These are phyloP conservation scores for Amaurobius ferox DNA, from an alignment of 2,888 invertebrate genomes.

Conservation along the genomic window DNA sequence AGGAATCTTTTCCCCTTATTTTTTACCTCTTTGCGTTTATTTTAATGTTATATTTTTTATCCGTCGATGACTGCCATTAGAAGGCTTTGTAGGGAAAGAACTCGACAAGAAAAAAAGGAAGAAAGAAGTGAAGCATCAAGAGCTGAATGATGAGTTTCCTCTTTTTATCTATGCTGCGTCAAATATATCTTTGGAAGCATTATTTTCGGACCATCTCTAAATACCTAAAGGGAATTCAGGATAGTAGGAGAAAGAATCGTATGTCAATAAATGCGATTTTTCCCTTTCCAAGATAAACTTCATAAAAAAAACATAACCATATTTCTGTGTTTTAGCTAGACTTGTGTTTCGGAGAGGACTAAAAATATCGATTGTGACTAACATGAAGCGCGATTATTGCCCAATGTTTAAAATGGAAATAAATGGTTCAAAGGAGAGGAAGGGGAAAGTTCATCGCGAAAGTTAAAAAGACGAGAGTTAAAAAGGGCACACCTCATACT, in stretches of 20 bases:
- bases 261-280: neutral
- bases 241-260: neutral
- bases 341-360: too few species aligned
- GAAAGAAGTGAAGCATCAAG: neutral
- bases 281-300: too few species aligned
- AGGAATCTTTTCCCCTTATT: neutral
- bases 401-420: too few species aligned
- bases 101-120: neutral
- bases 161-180: neutral
- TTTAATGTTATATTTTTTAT: neutral
- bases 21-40: neutral
- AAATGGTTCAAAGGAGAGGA: too few species aligned
- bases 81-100: slow-evolving; percentile 3
- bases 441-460: too few species aligned
- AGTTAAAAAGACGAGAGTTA: too few species aligned
- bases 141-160: slow-evolving; percentile 8
- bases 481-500: too few species aligned
- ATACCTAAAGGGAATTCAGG: slow-evolving; percentile 3
- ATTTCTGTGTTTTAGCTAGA: too few species aligned
- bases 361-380: too few species aligned
- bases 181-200: neutral
- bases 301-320: too few species aligned
- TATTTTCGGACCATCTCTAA: slow-evolving; percentile 8
- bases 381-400: too few species aligned
- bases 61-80: slow-evolving; percentile 10